Conservation (phyloP, 1,140 invertebrate species). For the Olivierus martensii region DNA sequence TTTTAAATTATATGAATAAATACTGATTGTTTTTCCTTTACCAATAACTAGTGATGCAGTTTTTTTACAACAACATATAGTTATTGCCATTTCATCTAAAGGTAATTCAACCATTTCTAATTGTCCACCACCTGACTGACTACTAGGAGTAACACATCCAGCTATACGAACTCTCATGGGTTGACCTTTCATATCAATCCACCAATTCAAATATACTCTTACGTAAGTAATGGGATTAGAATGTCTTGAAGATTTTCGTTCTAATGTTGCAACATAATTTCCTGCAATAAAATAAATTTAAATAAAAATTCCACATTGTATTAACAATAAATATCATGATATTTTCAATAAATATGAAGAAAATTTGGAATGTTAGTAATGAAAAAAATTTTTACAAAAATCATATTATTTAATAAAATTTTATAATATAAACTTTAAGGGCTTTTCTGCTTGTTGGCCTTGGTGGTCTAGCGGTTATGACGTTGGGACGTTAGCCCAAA, state of each 20-base stretch:
- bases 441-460: too few species aligned
- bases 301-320: too few species aligned
- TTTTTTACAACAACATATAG: conserved; percentile 44
- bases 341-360: too few species aligned
- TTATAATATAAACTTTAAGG: too few species aligned
- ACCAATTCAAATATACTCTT: conserved; percentile 49
- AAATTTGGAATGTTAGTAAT: too few species aligned
- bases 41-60: conserved; percentile 46
- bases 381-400: too few species aligned
- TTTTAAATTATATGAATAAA: conserved; percentile 43
- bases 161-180: conserved; percentile 53
- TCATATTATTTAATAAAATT: too few species aligned
- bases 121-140: conserved; percentile 33
- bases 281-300: conserved; percentile 32
- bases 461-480: too few species aligned
- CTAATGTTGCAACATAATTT: conserved; percentile 45
- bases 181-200: conserved; percentile 33
- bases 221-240: conserved; percentile 41
- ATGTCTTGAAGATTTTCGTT: conserved; percentile 41
- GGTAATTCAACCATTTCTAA: conserved; percentile 55
- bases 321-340: too few species aligned
- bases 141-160: conserved; percentile 47
- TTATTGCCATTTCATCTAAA: conserved; percentile 37
- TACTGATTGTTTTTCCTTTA: conserved; percentile 35
- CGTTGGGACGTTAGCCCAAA: too few species aligned